phyloP scores from a whole-genome alignment of 2,888 invertebrate species.

The Epistrophe eligans region DNA sequence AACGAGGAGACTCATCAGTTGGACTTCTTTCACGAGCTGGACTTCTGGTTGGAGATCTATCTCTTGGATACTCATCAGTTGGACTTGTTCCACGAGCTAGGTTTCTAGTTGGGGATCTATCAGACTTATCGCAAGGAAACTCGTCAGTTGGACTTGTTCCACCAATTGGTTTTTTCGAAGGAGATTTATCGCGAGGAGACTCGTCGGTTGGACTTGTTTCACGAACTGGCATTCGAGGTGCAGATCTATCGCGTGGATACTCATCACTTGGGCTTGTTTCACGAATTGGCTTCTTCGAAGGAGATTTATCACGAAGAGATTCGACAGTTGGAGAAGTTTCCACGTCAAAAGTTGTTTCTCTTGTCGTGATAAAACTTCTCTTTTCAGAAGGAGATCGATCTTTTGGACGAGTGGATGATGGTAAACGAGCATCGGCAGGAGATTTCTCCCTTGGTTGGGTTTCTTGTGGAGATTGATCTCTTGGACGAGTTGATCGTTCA shows the following conservation, averaged over 20 bases:
- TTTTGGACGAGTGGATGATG: not conserved
- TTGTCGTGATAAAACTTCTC: not conserved
- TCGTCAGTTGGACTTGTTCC: constrained; percentile 1
- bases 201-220: constrained; percentile 9
- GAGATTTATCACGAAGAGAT: constrained; percentile 24
- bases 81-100: constrained; percentile 12
- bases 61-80: constrained; percentile 1
- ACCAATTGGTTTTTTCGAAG: not conserved
- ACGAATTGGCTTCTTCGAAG: constrained; percentile 6
- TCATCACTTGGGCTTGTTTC: constrained; percentile 2
- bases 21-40: constrained; percentile 12
- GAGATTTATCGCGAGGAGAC: no score
- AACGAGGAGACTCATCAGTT: not conserved
- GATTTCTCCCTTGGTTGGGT: not conserved
- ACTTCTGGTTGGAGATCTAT: constrained; percentile 24
- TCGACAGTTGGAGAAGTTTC: no score
- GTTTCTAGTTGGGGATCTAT: constrained; percentile 21
- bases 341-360: constrained; percentile 12
- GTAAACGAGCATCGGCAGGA: not conserved
- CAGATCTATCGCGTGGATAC: constrained; percentile 20
- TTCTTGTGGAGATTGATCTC: not conserved
- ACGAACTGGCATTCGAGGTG: not conserved
- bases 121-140: not conserved
- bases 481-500: not conserved
- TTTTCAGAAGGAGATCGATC: constrained; percentile 11